A percentile compares a stretch with the other conserved stretches of the same genome.
Evolutionary conservation across 2,888 invertebrate genomes (phyloP).

Genomic region (Dicyrtoma fusca): DNA sequence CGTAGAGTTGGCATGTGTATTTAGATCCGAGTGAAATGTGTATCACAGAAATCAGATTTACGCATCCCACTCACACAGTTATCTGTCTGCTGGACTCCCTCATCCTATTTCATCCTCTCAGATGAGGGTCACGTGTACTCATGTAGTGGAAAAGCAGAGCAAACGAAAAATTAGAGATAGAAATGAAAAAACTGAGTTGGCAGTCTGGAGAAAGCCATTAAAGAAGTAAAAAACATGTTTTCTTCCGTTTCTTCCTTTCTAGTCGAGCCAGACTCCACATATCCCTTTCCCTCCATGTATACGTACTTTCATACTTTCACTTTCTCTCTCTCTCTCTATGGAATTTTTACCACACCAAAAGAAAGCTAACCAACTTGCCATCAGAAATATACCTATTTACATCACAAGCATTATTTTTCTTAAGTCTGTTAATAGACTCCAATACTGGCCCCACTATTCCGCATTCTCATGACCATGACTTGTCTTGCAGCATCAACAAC

Average conservation of each 20-base stretch:
- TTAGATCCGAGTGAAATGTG: no score
- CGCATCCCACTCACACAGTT: no score
- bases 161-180: not conserved
- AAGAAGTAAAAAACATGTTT: slow-evolving; percentile 21
- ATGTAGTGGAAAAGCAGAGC: not conserved
- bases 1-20: no score
- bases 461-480: no score
- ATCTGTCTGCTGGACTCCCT: no score
- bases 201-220: slow-evolving; percentile 21
- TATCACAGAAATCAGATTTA: no score
- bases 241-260: slow-evolving; percentile 1
- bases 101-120: not conserved
- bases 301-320: not conserved
- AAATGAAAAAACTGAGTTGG: slow-evolving; percentile 1
- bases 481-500: no score
- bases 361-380: not conserved
- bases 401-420: slow-evolving; percentile 1
- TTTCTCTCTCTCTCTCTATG: not conserved
- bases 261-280: not conserved
- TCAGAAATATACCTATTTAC: not conserved
- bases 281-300: slow-evolving; percentile 3
- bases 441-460: not conserved
- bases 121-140: not conserved
- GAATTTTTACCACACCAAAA: not conserved
- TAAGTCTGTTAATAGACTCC: slow-evolving; percentile 10